phyloP scores from a whole-genome alignment of 1,140 invertebrate species.

The Colletes latitarsis region DNA sequence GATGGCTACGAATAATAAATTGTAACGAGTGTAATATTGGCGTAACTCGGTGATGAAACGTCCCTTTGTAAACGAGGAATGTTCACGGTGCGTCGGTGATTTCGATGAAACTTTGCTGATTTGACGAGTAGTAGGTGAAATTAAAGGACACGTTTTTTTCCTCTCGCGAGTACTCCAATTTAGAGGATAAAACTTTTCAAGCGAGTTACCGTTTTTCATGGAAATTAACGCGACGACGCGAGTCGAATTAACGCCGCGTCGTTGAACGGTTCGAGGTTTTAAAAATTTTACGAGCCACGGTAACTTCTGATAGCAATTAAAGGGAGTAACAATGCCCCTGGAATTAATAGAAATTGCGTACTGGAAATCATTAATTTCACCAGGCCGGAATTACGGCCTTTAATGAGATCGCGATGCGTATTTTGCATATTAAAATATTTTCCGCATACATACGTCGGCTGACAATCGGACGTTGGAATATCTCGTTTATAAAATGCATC shows the following conservation, averaged over 20 bases:
- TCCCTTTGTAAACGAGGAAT: neutral
- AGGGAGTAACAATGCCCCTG: neutral
- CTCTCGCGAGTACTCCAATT: neutral
- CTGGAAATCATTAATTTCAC: constrained; percentile 12
- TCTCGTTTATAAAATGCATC: no score
- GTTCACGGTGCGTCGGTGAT: neutral
- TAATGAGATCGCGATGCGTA: constrained; percentile 22
- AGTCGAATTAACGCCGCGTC: no score
- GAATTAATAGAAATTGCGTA: constrained; percentile 11
- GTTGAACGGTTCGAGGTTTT: no score
- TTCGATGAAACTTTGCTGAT: neutral
- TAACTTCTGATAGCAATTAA: constrained; percentile 25
- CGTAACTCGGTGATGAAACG: no score
- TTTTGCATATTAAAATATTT: neutral
- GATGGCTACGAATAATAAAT: no score
- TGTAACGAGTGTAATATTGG: no score
- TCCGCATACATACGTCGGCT: no score
- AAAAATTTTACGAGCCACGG: neutral
- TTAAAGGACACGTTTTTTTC: neutral
- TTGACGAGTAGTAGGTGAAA: neutral
- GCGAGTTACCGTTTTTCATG: no score
- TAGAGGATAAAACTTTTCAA: no score
- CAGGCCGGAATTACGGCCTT: neutral
- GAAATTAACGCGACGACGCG: no score
- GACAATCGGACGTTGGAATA: no score